Conservation (phyloP, 1,140 invertebrate genomes). For the Heliconius hewitsoni region DNA sequence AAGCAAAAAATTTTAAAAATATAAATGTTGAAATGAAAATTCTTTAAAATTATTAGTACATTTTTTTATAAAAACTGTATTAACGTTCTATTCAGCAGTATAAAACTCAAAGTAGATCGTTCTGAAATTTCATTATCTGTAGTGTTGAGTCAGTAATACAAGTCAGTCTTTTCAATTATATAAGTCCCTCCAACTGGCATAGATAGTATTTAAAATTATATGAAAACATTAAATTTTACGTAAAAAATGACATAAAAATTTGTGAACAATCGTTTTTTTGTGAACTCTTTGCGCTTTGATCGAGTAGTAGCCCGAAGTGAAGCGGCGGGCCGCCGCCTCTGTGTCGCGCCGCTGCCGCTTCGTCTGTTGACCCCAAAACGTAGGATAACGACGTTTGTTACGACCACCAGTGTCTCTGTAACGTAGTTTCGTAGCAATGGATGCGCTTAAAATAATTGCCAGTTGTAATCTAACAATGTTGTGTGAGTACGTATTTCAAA, state of each 20-base stretch:
- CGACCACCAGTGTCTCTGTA: constrained; percentile 59
- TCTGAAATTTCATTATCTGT: no score
- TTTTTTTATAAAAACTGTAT: no score
- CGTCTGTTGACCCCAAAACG: constrained; percentile 73
- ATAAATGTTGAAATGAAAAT: no score
- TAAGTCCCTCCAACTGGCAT: background rate
- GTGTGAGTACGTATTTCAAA: background rate
- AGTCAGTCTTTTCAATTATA: no score
- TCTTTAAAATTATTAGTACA: no score
- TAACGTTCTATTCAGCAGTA: no score
- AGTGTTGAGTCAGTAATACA: no score
- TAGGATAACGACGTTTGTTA: constrained; percentile 75
- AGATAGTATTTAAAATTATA: background rate
- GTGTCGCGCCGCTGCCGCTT: constrained; percentile 53
- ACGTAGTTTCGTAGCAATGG: constrained; percentile 56
- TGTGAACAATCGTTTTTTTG: constrained; percentile 44
- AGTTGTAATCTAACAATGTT: constrained; percentile 42
- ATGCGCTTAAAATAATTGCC: constrained; percentile 61
- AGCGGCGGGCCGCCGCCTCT: constrained; percentile 53
- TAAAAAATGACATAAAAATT: constrained; percentile 41
- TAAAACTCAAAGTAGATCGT: no score
- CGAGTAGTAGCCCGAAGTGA: constrained; percentile 60
- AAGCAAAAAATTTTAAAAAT: no score
- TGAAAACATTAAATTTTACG: background rate
- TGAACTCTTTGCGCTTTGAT: constrained; percentile 50